Percentiles rank a stretch among this genome's conserved stretches.
Evolutionary conservation across 2,797 vertebrate species (phyloP).

Genomic region (Antennarius maculatus): DNA sequence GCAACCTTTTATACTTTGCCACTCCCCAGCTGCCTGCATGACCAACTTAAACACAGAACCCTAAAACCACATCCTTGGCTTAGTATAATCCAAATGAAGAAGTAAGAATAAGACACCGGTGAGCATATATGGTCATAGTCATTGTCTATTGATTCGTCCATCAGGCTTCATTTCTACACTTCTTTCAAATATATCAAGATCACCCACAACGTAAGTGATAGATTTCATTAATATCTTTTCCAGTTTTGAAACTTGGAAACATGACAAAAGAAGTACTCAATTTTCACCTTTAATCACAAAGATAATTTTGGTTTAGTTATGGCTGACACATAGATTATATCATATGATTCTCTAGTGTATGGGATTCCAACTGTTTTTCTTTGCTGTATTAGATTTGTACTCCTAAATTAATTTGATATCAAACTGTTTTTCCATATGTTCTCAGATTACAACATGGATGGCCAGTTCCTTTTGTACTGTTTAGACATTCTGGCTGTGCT

Average conservation of each 20-base stretch:
- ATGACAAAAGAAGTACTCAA: too few relatives aligned
- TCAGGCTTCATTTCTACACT: background rate
- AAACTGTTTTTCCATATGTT: slow-evolving; percentile 7
- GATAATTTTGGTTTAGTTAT: background rate
- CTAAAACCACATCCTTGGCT: slow-evolving; percentile 64
- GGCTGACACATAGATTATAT: background rate
- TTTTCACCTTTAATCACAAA: background rate
- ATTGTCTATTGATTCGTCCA: background rate
- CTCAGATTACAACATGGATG: slow-evolving; percentile 62
- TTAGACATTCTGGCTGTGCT: slow-evolving; percentile 19
- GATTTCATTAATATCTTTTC: background rate
- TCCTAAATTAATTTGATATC: background rate
- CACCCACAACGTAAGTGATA: slow-evolving; percentile 48
- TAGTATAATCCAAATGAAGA: slow-evolving; percentile 66
- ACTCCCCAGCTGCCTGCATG: slow-evolving; percentile 23
- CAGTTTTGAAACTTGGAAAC: slow-evolving; percentile 12
- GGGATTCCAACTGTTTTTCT: background rate
- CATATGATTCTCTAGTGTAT: background rate
- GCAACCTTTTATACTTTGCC: background rate
- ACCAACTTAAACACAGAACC: slow-evolving; percentile 11
- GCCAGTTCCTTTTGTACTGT: slow-evolving; percentile 32
- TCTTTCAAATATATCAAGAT: slow-evolving; percentile 29
- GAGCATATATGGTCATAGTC: slow-evolving; percentile 1
- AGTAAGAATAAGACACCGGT: slow-evolving; percentile 50
- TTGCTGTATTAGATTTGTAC: background rate